Evolutionary conservation across 2,113 vertebrate species (phyloP), one percentile per base, ranked within the genome.

Genomic region (Anseranas semipalmata): DNA sequence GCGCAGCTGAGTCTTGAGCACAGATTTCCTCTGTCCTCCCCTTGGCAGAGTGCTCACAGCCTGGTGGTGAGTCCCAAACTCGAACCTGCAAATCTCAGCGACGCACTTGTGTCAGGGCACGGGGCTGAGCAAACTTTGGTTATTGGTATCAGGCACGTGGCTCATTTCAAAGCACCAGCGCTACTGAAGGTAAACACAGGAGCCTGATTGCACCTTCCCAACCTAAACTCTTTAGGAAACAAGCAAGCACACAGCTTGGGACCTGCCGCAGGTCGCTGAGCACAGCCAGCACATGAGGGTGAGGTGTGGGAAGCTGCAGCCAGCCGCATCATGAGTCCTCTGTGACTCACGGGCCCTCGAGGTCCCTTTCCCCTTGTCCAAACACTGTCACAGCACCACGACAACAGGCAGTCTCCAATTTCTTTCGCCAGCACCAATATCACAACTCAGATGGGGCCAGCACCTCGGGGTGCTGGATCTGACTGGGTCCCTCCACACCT

Each of bases 111-210:
- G 5, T 70, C 55, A 50, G 59, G 35, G 45, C 15, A 33, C 12
- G 0, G 25, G 37, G 39, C 63, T 43, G 50, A 84, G 63, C 55
- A 83, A 73, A 73, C 32, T 67, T 56, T 48, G 45, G 55, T 13
- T 28, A 6, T 7, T 0, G 0, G 5, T 13, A 3, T 35, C 17
- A 39, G 53, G 25, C 10, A n/a, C 5, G 21, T 4, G 4, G 48
- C 2, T 3, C 20, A 30, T 76, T 87, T 60, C 6, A 72, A 80
- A 92, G 75, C 32, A 35, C 21, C 37, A 4, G 48, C 1, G 2
- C 16, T 55, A 7, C 43, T 15, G 11, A 37, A 53, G 63, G 28
- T 9, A 58, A 93, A 48, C n/a, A 14, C 27, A 30, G 41, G 84
- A 70, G 17, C 3, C 21, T 45, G 46, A 6, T 20, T 39, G 18